Conservation (phyloP, 2,888 invertebrate species). For the Hypsopygia costalis region DNA sequence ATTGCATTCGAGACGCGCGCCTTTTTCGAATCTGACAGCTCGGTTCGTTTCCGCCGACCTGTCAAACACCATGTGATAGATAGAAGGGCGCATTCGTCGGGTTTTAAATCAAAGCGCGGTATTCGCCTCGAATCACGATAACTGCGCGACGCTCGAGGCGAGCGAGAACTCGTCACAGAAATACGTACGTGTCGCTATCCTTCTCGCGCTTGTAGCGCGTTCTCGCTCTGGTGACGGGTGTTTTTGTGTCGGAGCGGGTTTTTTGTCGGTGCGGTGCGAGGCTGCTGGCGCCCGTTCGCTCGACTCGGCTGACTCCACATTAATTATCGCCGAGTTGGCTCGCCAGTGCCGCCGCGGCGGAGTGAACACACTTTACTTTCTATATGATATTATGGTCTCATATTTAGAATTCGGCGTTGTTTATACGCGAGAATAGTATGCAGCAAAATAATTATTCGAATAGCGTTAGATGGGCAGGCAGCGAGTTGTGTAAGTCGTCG, state of each 20-base stretch:
- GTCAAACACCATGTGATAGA: constrained; percentile 81
- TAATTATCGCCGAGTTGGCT: constrained; percentile 74
- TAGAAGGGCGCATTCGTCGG: constrained; percentile 76
- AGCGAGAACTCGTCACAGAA: constrained; percentile 73
- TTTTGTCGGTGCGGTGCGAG: constrained; percentile 68
- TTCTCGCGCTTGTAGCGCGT: constrained; percentile 42
- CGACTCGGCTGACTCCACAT: constrained; percentile 68
- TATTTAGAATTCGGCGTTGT: constrained; percentile 34
- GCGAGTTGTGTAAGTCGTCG: not conserved
- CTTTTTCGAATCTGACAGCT: constrained; percentile 73
- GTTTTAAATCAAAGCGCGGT: constrained; percentile 78
- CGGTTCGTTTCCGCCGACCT: constrained; percentile 71
- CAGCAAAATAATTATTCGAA: not conserved
- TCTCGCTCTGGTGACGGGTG: constrained; percentile 66
- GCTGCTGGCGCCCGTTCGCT: constrained; percentile 62
- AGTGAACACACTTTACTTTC: constrained; percentile 74
- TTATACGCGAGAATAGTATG: constrained; percentile 18
- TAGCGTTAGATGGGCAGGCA: not conserved
- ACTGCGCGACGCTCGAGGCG: constrained; percentile 69
- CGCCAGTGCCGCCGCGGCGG: constrained; percentile 43
- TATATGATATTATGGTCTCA: constrained; percentile 51
- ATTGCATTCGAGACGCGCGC: constrained; percentile 46
- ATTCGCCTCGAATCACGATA: constrained; percentile 67
- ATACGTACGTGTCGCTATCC: constrained; percentile 60
- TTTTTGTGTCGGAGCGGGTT: constrained; percentile 79